phyloP scores from a whole-genome alignment of 2,888 invertebrate species.

The Griposia aprilina region DNA sequence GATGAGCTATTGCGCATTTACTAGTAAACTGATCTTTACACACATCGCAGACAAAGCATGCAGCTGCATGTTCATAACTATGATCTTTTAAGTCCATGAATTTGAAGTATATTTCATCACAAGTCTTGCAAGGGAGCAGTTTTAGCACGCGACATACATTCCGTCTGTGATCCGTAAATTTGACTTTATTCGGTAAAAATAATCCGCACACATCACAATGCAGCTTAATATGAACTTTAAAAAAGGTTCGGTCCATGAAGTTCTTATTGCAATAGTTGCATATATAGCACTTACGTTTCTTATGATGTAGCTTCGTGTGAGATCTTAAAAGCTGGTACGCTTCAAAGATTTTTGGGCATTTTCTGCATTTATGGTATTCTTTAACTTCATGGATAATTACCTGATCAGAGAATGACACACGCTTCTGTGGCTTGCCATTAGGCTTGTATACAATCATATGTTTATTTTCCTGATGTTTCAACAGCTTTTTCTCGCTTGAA shows the following conservation, averaged over 20 bases:
- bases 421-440: constrained; percentile 75
- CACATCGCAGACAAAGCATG: constrained; percentile 79
- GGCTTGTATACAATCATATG: constrained; percentile 77
- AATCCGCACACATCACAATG: constrained; percentile 82
- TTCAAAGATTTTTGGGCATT: constrained; percentile 83
- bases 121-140: constrained; percentile 79
- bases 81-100: constrained; percentile 86
- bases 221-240: constrained; percentile 85
- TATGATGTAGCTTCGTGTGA: constrained; percentile 81
- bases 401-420: constrained; percentile 84
- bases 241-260: constrained; percentile 83
- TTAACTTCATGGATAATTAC: constrained; percentile 83
- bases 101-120: constrained; percentile 75
- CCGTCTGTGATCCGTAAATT: constrained; percentile 77
- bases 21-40: constrained; percentile 82
- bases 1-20: constrained; percentile 81
- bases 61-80: constrained; percentile 77
- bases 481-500: constrained; percentile 77
- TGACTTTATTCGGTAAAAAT: constrained; percentile 72
- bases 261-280: constrained; percentile 84
- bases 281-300: constrained; percentile 85
- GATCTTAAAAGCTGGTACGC: constrained; percentile 75
- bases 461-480: constrained; percentile 81
- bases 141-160: constrained; percentile 76
- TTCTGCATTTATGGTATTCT: constrained; percentile 84